phyloP scores from a whole-genome alignment of 2,888 invertebrate species.

The Heliconius ismenius region DNA sequence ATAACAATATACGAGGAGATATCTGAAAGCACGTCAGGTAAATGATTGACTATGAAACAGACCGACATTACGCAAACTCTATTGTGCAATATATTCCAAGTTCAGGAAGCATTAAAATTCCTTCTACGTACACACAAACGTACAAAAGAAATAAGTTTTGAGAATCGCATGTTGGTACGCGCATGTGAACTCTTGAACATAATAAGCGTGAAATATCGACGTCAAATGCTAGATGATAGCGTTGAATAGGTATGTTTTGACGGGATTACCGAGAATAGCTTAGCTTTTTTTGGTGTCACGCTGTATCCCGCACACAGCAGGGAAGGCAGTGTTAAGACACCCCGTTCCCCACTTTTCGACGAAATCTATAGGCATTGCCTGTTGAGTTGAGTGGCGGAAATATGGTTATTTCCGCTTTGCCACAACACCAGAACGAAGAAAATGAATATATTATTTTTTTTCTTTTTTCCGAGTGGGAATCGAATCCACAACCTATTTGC shows the following conservation, averaged over 20 bases:
- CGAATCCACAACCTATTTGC: too few relatives aligned
- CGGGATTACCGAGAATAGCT: conserved; percentile 6
- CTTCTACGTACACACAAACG: conserved; percentile 77
- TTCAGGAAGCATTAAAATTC: conserved; percentile 80
- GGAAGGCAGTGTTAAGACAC: too few relatives aligned
- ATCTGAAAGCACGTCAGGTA: conserved; percentile 45
- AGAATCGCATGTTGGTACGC: conserved; percentile 69
- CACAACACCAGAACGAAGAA: too few relatives aligned
- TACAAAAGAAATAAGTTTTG: conserved; percentile 66
- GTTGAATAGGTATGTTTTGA: conserved; percentile 18
- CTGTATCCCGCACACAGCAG: too few relatives aligned
- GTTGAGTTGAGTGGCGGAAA: too few relatives aligned
- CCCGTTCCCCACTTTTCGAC: too few relatives aligned
- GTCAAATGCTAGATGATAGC: conserved; percentile 47
- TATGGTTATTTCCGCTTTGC: too few relatives aligned
- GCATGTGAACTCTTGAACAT: conserved; percentile 71
- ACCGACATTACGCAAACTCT: conserved; percentile 64
- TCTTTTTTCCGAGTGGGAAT: too few relatives aligned
- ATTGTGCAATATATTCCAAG: conserved; percentile 71
- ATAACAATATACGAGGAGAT: conserved; percentile 32
- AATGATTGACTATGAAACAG: conserved; percentile 58
- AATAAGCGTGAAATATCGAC: conserved; percentile 57
- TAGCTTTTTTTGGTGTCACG: too few relatives aligned
- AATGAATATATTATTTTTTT: too few relatives aligned
- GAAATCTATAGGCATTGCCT: too few relatives aligned